Evolutionary conservation across 2,888 invertebrate species (phyloP).

Genomic region (Drosophila atripex): DNA sequence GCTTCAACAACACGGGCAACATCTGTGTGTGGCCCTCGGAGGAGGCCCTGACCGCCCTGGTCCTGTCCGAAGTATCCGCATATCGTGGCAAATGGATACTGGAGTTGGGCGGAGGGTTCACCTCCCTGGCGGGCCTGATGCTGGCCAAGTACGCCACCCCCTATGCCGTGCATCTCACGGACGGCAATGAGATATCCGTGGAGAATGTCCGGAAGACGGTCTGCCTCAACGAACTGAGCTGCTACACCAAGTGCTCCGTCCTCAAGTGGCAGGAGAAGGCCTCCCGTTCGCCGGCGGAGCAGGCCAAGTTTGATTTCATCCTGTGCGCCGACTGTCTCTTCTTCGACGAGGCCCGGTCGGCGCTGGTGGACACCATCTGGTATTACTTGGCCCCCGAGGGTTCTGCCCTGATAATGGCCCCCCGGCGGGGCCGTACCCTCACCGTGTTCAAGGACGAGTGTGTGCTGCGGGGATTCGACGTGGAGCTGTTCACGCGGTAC

Average conservation of each 20-base stretch:
- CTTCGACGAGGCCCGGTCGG: constrained; percentile 89
- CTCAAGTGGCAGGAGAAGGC: constrained; percentile 85
- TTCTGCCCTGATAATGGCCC: constrained; percentile 90
- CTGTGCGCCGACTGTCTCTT: constrained; percentile 92
- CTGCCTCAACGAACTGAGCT: constrained; percentile 86
- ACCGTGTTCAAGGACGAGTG: constrained; percentile 88
- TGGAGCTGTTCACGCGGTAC: constrained; percentile 86
- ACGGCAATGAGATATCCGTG: constrained; percentile 91
- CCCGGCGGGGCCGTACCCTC: constrained; percentile 89
- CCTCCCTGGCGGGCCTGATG: constrained; percentile 91
- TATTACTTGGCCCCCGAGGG: constrained; percentile 87
- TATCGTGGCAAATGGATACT: constrained; percentile 89
- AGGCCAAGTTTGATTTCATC: constrained; percentile 88
- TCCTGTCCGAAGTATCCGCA: constrained; percentile 86
- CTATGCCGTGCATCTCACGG: constrained; percentile 88
- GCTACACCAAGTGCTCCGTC: constrained; percentile 85
- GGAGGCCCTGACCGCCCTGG: constrained; percentile 89
- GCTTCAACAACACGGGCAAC: constrained; percentile 93
- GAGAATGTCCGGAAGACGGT: constrained; percentile 89
- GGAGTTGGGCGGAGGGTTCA: constrained; percentile 94
- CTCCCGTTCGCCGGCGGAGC: constrained; percentile 77
- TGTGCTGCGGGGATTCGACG: constrained; percentile 85
- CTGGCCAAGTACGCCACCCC: constrained; percentile 88
- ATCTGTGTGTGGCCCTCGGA: constrained; percentile 92
- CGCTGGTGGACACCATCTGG: constrained; percentile 88